Conservation (phyloP, 2,113 vertebrate species). For the Haemorhous mexicanus region DNA sequence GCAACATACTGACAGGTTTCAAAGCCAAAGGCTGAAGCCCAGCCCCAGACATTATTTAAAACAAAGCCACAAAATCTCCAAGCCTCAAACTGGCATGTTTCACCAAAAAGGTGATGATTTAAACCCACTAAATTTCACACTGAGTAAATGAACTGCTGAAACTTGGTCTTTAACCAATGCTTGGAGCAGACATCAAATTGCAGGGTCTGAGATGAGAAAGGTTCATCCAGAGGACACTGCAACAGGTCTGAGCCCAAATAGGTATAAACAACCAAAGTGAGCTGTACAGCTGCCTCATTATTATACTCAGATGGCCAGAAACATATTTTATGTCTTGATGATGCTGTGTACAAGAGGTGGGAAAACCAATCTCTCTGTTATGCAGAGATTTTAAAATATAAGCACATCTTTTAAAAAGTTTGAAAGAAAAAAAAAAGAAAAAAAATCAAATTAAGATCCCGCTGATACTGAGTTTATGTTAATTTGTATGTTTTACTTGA, state of each 20-base stretch:
- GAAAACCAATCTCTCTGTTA: neutral
- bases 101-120: slow-evolving; percentile 52
- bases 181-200: slow-evolving; percentile 48
- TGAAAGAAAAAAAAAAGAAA: neutral
- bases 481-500: slow-evolving; percentile 12
- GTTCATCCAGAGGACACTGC: slow-evolving; percentile 38
- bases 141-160: slow-evolving; percentile 41
- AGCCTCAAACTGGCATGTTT: slow-evolving; percentile 21
- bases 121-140: slow-evolving; percentile 41
- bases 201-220: slow-evolving; percentile 32
- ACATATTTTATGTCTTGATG: neutral
- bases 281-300: slow-evolving; percentile 50
- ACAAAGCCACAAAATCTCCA: slow-evolving; percentile 27
- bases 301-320: slow-evolving; percentile 59
- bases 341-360: neutral
- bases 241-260: slow-evolving; percentile 42
- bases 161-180: slow-evolving; percentile 48
- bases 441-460: slow-evolving; percentile 28
- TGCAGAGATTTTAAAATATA: neutral
- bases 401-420: neutral
- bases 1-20: neutral
- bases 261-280: slow-evolving; percentile 52
- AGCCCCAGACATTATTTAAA: slow-evolving; percentile 28
- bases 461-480: slow-evolving; percentile 35
- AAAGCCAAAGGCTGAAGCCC: slow-evolving; percentile 26